phyloP scores from a whole-genome alignment of 2,113 vertebrate genomes.

The Cisticola juncidis region DNA sequence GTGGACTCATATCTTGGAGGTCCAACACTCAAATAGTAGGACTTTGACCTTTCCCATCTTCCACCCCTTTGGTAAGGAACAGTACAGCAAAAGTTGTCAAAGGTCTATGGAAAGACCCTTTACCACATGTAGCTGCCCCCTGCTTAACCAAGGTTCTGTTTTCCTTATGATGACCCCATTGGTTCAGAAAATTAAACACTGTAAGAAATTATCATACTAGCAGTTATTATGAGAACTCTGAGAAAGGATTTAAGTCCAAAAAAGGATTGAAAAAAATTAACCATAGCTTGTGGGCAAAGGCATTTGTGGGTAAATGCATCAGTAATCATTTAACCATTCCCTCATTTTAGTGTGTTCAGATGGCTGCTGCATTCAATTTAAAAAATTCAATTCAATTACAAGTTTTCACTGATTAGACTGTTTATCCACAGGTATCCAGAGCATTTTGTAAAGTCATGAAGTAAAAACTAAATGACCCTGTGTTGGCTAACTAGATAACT shows the following conservation, averaged over 20 bases:
- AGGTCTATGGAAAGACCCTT: not conserved
- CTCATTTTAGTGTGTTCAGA: not conserved
- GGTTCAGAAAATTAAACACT: not conserved
- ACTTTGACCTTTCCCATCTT: not conserved
- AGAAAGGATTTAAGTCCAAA: not conserved
- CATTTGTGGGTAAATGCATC: not conserved
- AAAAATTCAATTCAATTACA: not conserved
- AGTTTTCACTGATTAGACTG: not conserved
- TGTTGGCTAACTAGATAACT: not conserved
- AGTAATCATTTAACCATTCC: not conserved
- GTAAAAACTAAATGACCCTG: not conserved
- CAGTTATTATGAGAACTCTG: not conserved
- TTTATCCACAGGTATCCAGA: not conserved
- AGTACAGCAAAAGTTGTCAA: not conserved
- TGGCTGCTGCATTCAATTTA: not conserved
- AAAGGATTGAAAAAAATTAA: not conserved
- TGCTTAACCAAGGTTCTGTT: not conserved
- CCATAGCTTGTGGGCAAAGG: not conserved
- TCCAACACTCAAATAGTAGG: not conserved
- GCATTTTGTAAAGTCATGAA: not conserved
- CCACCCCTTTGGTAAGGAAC: not conserved
- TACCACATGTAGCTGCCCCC: not conserved
- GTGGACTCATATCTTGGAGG: not conserved
- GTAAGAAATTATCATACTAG: not conserved
- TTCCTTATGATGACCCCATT: not conserved